Conservation (phyloP, 1,140 invertebrate genomes). For the Drosophila subpulchrella region DNA sequence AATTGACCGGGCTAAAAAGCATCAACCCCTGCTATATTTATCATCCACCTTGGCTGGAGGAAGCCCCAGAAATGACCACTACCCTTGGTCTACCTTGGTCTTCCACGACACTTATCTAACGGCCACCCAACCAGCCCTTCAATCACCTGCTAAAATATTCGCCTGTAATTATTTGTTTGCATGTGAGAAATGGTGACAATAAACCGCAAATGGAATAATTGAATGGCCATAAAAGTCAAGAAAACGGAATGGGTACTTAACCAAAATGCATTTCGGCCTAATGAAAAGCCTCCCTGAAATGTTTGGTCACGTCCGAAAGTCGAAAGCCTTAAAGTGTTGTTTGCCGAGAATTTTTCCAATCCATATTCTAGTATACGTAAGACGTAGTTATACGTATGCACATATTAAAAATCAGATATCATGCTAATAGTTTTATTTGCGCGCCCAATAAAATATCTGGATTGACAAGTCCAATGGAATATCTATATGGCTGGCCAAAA, state of each 20-base stretch:
- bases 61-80: constrained; percentile 59
- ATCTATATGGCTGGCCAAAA: constrained; percentile 54
- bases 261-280: constrained; percentile 36
- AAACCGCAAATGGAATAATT: constrained; percentile 58
- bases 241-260: constrained; percentile 14
- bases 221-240: constrained; percentile 46
- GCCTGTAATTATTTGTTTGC: constrained; percentile 73
- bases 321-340: constrained; percentile 1
- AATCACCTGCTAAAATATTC: constrained; percentile 43
- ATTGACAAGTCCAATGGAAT: constrained; percentile 15
- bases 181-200: constrained; percentile 50
- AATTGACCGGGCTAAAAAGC: constrained; percentile 35
- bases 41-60: constrained; percentile 17
- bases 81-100: constrained; percentile 16
- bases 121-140: constrained; percentile 31
- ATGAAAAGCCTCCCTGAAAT: constrained; percentile 23
- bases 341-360: constrained; percentile 39
- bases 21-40: constrained; percentile 25
- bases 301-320: constrained; percentile 16
- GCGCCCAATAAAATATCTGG: constrained; percentile 38
- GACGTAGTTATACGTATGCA: not conserved
- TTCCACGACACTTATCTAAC: constrained; percentile 35
- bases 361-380: constrained; percentile 3
- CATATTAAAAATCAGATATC: constrained; percentile 21
- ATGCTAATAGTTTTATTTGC: constrained; percentile 41